These are phyloP conservation scores for Procambarus virginalis DNA, from an alignment of 1,140 invertebrate species.

Conservation along the genomic window DNA sequence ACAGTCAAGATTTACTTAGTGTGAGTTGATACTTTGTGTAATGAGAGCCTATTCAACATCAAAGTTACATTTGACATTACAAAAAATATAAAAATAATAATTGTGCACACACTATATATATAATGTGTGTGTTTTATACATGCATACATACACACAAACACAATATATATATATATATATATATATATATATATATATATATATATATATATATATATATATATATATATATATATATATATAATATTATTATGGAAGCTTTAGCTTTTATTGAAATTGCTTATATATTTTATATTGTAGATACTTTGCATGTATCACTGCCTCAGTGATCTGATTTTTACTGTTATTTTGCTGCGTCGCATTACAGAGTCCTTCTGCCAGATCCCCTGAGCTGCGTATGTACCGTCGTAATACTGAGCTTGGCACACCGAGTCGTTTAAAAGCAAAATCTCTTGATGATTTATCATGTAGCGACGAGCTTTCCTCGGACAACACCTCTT, in stretches of 20 bases:
- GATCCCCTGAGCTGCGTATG: slow-evolving; percentile 49
- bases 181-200: not conserved
- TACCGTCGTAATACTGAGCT: slow-evolving; percentile 37
- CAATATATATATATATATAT: not conserved
- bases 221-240: not conserved
- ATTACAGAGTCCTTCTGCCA: slow-evolving; percentile 53
- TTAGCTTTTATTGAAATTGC: not conserved
- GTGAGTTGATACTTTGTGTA: slow-evolving; percentile 26
- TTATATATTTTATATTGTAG: not conserved
- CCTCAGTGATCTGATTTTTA: not conserved
- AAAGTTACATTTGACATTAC: not conserved
- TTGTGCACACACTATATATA: not conserved
- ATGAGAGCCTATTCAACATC: not conserved
- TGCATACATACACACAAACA: not conserved
- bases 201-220: not conserved
- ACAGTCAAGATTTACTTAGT: slow-evolving; percentile 55
- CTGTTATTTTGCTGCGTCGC: slow-evolving; percentile 22
- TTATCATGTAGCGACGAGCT: slow-evolving; percentile 17
- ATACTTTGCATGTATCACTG: slow-evolving; percentile 2
- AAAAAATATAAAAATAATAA: too few relatives aligned
- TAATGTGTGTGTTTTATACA: not conserved
- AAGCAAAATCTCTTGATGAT: slow-evolving; percentile 59
- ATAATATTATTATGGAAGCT: not conserved
- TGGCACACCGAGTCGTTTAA: slow-evolving; percentile 18
- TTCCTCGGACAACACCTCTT: not conserved